These are phyloP conservation scores for Drosophila neotestacea DNA, from an alignment of 2,888 invertebrate genomes.

Conservation along the genomic window DNA sequence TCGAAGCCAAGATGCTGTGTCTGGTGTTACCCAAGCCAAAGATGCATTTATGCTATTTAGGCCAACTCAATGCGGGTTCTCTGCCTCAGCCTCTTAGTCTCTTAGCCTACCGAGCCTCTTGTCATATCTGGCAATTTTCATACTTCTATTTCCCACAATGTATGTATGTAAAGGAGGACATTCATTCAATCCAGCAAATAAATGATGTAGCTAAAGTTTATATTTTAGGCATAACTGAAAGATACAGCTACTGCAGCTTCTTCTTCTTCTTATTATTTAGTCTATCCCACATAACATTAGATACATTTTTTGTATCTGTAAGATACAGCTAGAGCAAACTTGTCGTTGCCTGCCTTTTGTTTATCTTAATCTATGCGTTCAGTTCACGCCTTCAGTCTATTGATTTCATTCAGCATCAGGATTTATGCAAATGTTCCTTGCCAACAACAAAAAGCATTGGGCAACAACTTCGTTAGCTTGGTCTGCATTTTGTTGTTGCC, in stretches of 20 bases:
- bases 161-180: constrained; percentile 2
- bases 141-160: constrained; percentile 29
- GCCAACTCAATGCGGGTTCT: constrained; percentile 61
- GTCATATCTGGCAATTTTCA: constrained; percentile 52
- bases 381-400: constrained; percentile 38
- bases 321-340: constrained; percentile 3
- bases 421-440: constrained; percentile 61
- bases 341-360: constrained; percentile 10
- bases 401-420: constrained; percentile 41
- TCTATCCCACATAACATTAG: neutral
- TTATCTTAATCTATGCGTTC: constrained; percentile 22
- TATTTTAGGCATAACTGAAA: constrained; percentile 1
- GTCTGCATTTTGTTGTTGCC: constrained; percentile 6
- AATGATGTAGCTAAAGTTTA: constrained; percentile 13
- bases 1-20: constrained; percentile 22
- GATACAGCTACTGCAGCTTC: constrained; percentile 3
- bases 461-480: constrained; percentile 31
- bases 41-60: constrained; percentile 55
- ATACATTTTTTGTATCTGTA: constrained; percentile 2
- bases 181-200: constrained; percentile 14
- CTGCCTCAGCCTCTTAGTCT: neutral
- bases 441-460: neutral
- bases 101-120: constrained; percentile 4
- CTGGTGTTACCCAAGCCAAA: constrained; percentile 38
- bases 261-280: too few species aligned